Evolutionary conservation across 64 coral and sea anemone species (phyloP).

Genomic region (Actinia tenebrosa): DNA sequence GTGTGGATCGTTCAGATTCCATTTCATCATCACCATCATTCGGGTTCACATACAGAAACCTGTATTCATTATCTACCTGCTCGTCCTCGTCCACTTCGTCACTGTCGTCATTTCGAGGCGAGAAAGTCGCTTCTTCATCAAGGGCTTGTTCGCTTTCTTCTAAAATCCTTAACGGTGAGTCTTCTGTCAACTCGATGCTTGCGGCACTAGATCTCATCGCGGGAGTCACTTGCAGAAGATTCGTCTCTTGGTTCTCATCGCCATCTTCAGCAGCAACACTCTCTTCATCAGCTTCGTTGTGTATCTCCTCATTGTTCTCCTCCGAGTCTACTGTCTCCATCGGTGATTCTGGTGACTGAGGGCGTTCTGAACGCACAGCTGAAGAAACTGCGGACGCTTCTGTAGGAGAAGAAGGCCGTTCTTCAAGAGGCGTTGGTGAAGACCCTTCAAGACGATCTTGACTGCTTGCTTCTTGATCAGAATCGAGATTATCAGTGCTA

Average conservation of each 20-base stretch:
- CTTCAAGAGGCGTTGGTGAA: background rate
- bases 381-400: background rate
- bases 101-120: conserved; percentile 20
- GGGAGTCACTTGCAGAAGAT: no score
- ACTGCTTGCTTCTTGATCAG: conserved; percentile 13
- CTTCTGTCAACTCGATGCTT: conserved; percentile 87
- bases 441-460: background rate
- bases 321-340: background rate
- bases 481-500: conserved; percentile 6
- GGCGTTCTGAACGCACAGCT: background rate
- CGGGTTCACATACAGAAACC: conserved; percentile 1
- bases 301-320: conserved; percentile 28
- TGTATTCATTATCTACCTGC: conserved; percentile 19
- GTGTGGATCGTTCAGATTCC: conserved; percentile 4
- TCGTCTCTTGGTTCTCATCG: background rate
- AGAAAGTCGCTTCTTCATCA: conserved; percentile 51
- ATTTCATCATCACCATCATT: conserved; percentile 28
- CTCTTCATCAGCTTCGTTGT: background rate
- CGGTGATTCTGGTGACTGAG: background rate
- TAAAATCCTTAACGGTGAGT: conserved; percentile 80
- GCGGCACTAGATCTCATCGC: conserved; percentile 28
- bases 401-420: background rate
- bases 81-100: conserved; percentile 33
- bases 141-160: conserved; percentile 77
- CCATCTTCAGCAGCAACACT: background rate